phyloP scores from a whole-genome alignment of 2,797 vertebrate species.

The Spinibarbus caldwelli region DNA sequence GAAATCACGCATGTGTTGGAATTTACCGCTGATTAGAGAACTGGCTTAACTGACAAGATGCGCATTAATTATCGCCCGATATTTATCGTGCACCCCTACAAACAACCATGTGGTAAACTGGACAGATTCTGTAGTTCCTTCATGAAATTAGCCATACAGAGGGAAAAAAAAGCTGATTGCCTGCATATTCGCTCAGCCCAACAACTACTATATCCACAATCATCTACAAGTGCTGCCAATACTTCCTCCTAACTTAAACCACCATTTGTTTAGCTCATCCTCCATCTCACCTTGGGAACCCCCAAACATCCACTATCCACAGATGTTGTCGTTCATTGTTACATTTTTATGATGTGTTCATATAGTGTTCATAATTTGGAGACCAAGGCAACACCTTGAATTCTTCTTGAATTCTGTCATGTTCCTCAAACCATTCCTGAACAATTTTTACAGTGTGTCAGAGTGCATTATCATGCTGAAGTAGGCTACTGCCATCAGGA shows the following conservation, averaged over 20 bases:
- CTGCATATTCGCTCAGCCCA: not conserved
- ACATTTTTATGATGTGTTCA: conserved; percentile 21
- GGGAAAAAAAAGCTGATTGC: not conserved
- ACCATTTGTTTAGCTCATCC: conserved; percentile 25
- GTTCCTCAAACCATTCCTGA: not conserved
- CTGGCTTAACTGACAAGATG: too few relatives aligned
- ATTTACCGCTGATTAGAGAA: too few relatives aligned
- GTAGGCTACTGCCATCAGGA: not conserved
- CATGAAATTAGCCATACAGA: not conserved
- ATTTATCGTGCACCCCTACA: too few relatives aligned
- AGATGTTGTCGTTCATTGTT: conserved; percentile 2
- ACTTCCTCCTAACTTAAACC: not conserved
- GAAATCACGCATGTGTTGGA: too few relatives aligned
- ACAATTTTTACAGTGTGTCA: not conserved
- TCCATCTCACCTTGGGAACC: not conserved
- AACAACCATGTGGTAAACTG: not conserved
- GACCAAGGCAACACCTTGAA: not conserved
- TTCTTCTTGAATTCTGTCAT: not conserved
- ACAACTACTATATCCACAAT: not conserved
- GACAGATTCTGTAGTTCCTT: not conserved
- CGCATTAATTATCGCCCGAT: too few relatives aligned
- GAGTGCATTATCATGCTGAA: not conserved
- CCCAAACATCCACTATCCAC: not conserved
- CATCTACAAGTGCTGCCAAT: not conserved
- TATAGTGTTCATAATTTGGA: not conserved